Percentiles rank a stretch among this genome's conserved stretches.
phyloP scores from a whole-genome alignment of 2,113 vertebrate species.

The Oryctolagus cuniculus region DNA sequence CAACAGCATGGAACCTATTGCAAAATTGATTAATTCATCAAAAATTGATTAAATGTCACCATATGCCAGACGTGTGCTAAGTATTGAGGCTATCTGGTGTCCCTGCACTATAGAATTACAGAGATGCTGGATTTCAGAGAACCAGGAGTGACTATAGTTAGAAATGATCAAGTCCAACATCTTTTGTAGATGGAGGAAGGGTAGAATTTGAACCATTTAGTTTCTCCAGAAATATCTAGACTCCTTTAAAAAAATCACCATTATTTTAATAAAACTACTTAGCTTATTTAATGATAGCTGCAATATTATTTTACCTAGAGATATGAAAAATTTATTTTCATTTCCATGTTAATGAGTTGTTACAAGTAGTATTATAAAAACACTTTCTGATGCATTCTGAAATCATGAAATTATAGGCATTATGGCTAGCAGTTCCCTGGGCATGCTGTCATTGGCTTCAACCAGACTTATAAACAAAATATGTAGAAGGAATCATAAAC shows the following conservation, averaged over 20 bases:
- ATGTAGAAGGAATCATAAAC: neutral
- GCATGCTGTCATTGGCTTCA: neutral
- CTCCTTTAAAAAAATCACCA: neutral
- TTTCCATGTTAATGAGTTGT: slow-evolving; percentile 62
- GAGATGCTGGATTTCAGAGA: neutral
- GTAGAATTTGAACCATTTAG: neutral
- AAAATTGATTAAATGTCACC: neutral
- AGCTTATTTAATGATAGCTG: neutral
- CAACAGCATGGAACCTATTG: neutral
- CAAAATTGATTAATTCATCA: slow-evolving; percentile 47
- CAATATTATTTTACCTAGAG: neutral
- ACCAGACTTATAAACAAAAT: slow-evolving; percentile 9
- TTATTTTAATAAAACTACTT: slow-evolving; percentile 50
- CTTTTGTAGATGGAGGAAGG: neutral
- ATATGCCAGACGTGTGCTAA: neutral
- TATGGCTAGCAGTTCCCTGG: neutral
- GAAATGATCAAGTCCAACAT: neutral
- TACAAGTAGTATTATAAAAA: slow-evolving; percentile 41
- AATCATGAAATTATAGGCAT: neutral
- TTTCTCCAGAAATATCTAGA: slow-evolving; percentile 45
- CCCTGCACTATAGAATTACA: neutral
- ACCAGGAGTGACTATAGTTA: neutral
- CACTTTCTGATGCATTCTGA: slow-evolving; percentile 21
- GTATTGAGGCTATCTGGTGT: neutral
- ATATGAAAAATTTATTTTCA: slow-evolving; percentile 43